phyloP scores from a whole-genome alignment of 2,113 vertebrate species.

The Elaphurus davidianus region DNA sequence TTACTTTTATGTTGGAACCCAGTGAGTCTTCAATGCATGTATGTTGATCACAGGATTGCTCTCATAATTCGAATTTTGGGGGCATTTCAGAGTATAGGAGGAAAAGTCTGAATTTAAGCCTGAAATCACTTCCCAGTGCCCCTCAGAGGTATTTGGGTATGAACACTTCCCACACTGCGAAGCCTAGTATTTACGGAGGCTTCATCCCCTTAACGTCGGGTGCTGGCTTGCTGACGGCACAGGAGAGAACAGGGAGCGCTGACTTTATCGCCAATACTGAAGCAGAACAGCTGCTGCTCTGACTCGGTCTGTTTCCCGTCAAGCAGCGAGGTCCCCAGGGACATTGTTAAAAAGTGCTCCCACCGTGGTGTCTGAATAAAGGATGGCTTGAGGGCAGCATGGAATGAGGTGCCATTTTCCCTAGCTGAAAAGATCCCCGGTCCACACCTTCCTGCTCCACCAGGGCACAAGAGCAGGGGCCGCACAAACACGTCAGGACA shows the following conservation, averaged over 20 bases:
- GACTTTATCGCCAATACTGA: background rate
- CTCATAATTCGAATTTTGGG: background rate
- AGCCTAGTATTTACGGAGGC: background rate
- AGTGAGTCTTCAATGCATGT: background rate
- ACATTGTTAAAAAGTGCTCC: conserved; percentile 69
- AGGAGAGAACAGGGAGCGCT: background rate
- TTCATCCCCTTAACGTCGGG: background rate
- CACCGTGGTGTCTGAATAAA: conserved; percentile 48
- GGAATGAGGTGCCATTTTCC: conserved; percentile 3
- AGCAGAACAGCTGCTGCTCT: conserved; percentile 48
- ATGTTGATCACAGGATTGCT: background rate
- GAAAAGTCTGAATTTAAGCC: background rate
- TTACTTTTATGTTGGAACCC: background rate
- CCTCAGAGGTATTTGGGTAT: background rate
- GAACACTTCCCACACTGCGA: background rate
- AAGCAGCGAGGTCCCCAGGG: conserved; percentile 34
- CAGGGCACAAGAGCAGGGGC: background rate
- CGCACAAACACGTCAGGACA: background rate
- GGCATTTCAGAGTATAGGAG: background rate
- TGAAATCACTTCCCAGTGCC: background rate
- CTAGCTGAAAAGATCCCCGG: background rate
- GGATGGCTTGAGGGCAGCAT: conserved; percentile 48
- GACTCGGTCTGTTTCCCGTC: background rate
- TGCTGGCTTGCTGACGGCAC: background rate
- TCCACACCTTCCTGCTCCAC: background rate